phyloP scores from a whole-genome alignment of 2,888 invertebrate genomes.

The Osmoderma eremita region DNA sequence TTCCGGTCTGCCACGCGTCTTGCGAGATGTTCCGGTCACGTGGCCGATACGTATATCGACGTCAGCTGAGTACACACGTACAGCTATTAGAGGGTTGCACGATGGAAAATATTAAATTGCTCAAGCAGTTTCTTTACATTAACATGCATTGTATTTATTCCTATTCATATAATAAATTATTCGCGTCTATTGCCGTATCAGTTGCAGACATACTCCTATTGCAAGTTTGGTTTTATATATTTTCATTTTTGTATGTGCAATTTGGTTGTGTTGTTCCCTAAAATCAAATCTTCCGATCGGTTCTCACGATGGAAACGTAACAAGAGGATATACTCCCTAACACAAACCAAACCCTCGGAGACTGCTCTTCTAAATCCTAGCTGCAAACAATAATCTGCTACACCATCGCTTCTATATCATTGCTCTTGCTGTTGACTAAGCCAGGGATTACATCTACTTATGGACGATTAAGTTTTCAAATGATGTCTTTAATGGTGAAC shows the following conservation, averaged over 20 bases:
- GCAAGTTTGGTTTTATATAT: too few species aligned
- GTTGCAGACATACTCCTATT: too few species aligned
- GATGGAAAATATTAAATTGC: constrained; percentile 1
- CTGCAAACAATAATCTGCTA: constrained; percentile 49
- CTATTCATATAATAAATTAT: too few species aligned
- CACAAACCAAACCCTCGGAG: constrained; percentile 32
- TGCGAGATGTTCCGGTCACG: constrained; percentile 61
- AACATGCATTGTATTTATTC: not conserved
- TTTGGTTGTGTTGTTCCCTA: not conserved
- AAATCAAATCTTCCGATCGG: constrained; percentile 35
- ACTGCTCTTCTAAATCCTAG: constrained; percentile 42
- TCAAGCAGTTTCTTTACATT: not conserved
- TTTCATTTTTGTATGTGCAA: too few species aligned
- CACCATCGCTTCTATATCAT: constrained; percentile 49
- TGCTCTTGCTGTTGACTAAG: constrained; percentile 34
- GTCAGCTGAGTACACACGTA: constrained; percentile 52
- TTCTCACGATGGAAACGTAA: constrained; percentile 5
- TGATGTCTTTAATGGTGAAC: constrained; percentile 17
- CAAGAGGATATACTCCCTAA: constrained; percentile 24
- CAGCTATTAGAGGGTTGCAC: constrained; percentile 39
- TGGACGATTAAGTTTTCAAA: constrained; percentile 48
- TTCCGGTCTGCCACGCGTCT: constrained; percentile 59
- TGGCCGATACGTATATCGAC: constrained; percentile 56
- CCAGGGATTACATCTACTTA: constrained; percentile 48
- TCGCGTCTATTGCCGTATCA: too few species aligned